These are phyloP conservation scores for Streptopelia turtur DNA, from an alignment of 2,797 vertebrate genomes.

Conservation along the genomic window DNA sequence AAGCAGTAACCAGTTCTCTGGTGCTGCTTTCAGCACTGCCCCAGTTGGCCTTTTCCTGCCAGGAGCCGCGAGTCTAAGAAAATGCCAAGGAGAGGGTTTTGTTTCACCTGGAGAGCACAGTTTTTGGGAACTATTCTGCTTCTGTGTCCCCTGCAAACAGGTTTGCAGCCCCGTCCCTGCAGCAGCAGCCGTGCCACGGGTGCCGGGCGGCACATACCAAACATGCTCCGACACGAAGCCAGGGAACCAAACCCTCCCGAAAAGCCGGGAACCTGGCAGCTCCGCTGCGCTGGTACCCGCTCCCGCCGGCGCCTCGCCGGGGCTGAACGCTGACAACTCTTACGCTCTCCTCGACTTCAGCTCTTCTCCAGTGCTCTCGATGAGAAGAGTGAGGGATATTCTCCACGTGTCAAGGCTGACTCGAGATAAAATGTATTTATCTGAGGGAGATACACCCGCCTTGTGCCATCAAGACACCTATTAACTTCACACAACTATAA, in stretches of 20 bases:
- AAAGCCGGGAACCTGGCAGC: background rate
- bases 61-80: background rate
- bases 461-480: background rate
- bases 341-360: accelerated
- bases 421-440: background rate
- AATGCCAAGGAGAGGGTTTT: background rate
- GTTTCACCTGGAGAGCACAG: background rate
- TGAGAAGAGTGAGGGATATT: background rate
- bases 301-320: background rate
- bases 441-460: background rate
- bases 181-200: background rate
- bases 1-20: background rate
- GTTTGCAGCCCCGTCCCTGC: background rate
- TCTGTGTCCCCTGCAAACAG: background rate
- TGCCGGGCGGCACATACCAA: background rate
- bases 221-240: background rate
- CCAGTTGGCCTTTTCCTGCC: background rate
- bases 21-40: background rate
- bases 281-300: background rate
- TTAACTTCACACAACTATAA: background rate
- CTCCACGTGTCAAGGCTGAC: accelerated
- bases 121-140: background rate
- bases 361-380: background rate
- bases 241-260: background rate
- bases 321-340: background rate